Conservation (phyloP, 2,888 invertebrate species). For the Poecilus cupreus region DNA sequence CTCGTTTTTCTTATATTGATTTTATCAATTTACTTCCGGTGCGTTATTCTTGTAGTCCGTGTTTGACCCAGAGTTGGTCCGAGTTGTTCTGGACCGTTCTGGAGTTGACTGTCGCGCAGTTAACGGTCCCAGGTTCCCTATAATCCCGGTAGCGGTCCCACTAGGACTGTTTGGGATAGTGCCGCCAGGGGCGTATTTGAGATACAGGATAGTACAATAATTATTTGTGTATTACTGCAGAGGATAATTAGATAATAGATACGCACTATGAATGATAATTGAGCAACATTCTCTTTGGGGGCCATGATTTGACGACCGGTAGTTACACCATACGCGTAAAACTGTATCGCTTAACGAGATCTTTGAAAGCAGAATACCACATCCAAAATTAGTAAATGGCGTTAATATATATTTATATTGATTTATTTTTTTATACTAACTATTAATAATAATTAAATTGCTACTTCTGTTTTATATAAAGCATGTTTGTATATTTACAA, state of each 20-base stretch:
- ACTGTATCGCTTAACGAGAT: too few species aligned
- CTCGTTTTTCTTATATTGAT: conserved; percentile 38
- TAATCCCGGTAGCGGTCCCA: conserved; percentile 7
- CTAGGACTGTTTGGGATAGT: neutral
- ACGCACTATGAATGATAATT: neutral
- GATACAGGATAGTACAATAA: neutral
- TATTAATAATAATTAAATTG: too few species aligned
- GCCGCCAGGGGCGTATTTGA: neutral
- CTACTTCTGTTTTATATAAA: too few species aligned
- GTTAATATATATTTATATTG: too few species aligned
- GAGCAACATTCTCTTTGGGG: too few species aligned
- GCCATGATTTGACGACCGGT: too few species aligned
- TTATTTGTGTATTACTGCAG: neutral
- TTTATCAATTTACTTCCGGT: conserved; percentile 54
- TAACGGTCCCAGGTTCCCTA: conserved; percentile 39
- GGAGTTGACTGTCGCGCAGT: conserved; percentile 37
- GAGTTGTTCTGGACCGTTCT: neutral
- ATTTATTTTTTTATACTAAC: too few species aligned
- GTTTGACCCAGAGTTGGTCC: conserved; percentile 23
- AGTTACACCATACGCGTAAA: too few species aligned
- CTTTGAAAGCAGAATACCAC: too few species aligned
- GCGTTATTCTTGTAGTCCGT: conserved; percentile 42
- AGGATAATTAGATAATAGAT: neutral
- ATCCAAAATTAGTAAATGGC: too few species aligned
- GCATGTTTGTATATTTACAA: too few species aligned